Conservation (phyloP, 2,797 vertebrate species). For the Luscinia megarhynchos region DNA sequence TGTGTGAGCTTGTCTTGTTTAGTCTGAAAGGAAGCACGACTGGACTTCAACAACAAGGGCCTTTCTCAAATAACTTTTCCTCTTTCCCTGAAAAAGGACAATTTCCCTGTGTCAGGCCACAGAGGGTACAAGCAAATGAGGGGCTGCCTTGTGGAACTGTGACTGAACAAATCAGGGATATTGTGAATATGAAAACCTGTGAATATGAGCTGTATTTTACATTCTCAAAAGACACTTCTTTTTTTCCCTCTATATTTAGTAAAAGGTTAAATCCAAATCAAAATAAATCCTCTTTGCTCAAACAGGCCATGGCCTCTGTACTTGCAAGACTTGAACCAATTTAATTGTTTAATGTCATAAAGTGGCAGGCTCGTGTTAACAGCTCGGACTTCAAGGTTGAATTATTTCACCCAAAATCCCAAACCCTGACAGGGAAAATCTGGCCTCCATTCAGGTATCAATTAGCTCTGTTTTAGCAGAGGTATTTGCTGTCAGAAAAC, state of each 20-base stretch:
- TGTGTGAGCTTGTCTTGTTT: slow-evolving; percentile 60
- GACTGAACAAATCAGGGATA: neutral
- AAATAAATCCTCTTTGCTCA: slow-evolving; percentile 45
- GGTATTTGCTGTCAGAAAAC: neutral
- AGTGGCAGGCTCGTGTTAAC: neutral
- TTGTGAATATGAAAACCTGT: neutral
- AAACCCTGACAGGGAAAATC: neutral
- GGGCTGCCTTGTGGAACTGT: neutral
- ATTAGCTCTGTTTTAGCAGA: neutral
- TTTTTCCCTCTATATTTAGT: neutral
- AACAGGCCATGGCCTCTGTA: neutral
- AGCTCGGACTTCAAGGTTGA: neutral
- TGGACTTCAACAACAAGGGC: neutral
- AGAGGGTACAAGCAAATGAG: neutral
- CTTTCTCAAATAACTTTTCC: slow-evolving; percentile 31
- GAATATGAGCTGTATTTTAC: neutral
- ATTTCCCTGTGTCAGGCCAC: neutral
- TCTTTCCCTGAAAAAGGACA: slow-evolving; percentile 15
- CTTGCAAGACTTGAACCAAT: neutral
- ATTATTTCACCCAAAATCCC: neutral
- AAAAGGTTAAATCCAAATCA: slow-evolving; percentile 35
- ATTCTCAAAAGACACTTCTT: neutral
- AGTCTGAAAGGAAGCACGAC: slow-evolving; percentile 64
- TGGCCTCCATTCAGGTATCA: neutral
- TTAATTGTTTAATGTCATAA: neutral